Conservation (phyloP, 2,797 vertebrate genomes). For the Muscicapa comitata region DNA sequence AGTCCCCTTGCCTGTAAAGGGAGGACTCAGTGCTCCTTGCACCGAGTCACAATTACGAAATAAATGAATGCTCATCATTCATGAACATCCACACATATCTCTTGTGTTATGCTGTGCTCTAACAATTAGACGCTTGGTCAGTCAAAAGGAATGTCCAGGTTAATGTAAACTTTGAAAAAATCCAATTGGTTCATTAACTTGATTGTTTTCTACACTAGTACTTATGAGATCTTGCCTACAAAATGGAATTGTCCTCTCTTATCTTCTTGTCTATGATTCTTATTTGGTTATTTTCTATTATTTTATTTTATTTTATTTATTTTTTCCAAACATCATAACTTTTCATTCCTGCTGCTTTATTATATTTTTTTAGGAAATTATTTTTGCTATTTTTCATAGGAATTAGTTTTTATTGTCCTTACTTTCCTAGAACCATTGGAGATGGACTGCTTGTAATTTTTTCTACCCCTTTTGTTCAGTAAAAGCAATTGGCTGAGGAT, state of each 20-base stretch:
- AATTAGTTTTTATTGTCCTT: not conserved
- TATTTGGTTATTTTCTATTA: not conserved
- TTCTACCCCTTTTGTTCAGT: not conserved
- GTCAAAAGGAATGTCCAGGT: conserved; percentile 32
- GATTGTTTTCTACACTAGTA: not conserved
- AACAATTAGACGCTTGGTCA: not conserved
- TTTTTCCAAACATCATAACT: not conserved
- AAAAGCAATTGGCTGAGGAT: not conserved
- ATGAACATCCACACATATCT: not conserved
- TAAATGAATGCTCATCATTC: conserved; percentile 36
- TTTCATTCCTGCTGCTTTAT: not conserved
- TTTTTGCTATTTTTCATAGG: not conserved
- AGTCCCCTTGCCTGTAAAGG: not conserved
- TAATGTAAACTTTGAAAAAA: conserved; percentile 43
- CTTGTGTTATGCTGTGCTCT: not conserved
- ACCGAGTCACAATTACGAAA: not conserved
- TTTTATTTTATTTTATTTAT: not conserved
- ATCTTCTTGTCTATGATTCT: not conserved
- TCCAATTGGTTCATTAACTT: not conserved
- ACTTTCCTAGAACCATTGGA: not conserved
- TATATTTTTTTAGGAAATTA: not conserved
- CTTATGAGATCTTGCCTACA: not conserved
- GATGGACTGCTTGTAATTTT: not conserved
- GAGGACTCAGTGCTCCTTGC: not conserved
- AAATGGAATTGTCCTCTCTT: not conserved